Evolutionary conservation across 2,113 vertebrate species (phyloP), one percentile per base, ranked within the genome.

Genomic region (Spilogale gracilis): DNA sequence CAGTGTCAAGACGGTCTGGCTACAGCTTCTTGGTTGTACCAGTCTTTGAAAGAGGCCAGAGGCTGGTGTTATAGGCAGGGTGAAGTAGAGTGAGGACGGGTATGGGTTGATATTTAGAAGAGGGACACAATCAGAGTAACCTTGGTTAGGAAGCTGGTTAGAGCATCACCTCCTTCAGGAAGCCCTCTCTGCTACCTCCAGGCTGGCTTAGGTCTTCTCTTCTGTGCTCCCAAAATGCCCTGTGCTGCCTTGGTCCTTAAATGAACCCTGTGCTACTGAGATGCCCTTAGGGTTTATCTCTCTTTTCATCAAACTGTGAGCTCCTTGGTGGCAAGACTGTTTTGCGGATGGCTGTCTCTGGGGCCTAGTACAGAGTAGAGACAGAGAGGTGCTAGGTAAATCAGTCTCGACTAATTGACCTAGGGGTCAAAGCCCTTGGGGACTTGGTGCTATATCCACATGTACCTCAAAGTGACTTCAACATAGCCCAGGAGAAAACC

Each of bases 121-220:
- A 93, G 85, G 43, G 27, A 14, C 30, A n/a, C 10, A 50, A 43
- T 67, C 60, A 38, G 80, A 87, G 67, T 30, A 67, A 43, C 38
- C 38, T 90, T 81, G 60, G 65, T 71, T 78, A 80, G 65, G 73
- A 50, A 54, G 45, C 13, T 56, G 73, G 63, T 38, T 12, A 10
- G 20, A n/a, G 9, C 2, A 32, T 9, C n/a, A 18, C 56, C 94
- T 97, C 87, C 83, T 92, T 20, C 65, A 23, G 91, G 82, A 94
- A 95, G 91, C 61, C 54, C 60, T 73, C 94, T 88, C 84, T 91
- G 93, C 80, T 65, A 50, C 17, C 30, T 12, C 54, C 27, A 18
- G 21, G 14, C 25, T 79, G 58, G 13, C 50, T 73, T 32, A 76
- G 9, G 58, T n/a, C 13, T 83, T 38, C 60, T 85, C 23, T 17